Base-by-base conservation (phyloP, 2,888 invertebrate genomes). In the Spisula solida region DNA sequence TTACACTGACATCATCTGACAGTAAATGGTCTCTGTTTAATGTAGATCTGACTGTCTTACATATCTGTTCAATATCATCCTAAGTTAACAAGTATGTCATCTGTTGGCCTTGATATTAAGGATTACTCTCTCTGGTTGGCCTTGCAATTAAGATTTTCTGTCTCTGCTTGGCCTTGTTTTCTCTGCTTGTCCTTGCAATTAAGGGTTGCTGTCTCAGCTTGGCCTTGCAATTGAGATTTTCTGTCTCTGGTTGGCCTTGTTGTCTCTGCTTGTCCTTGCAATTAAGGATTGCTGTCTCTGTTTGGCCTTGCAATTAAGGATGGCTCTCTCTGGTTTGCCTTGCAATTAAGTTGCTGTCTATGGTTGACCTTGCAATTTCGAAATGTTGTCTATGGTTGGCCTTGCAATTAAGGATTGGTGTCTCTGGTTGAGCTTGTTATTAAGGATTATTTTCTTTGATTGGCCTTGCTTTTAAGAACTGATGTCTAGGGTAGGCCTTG, bases 1-100 rank as follows among this genome's bases (percentile, higher is more conserved):
- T 60, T 60, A 60, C 6, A n/a, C 60, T 60, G n/a, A 60, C 60
- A 25, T 66, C 60, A 66, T 66, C 60, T n/a, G 60, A 66, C 60
- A 66, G 20, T 66, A 66, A 66, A 66, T 20, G 25, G 25, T 66
- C 25, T 25, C 60, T 66, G 60, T 25, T 51, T 16, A 51, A 16
- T 51, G 51, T 51, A 51, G 10, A 51, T 16, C 16, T 10, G 10
- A 1, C 51, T 16, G 16, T 51, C 51, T 16, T 16, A 16, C 14
- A 16, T 51, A 51, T 16, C 51, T 51, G 51, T 14, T 51, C 51
- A 51, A 1, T 51, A 16, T 51, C 12, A 16, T 8, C 51, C 51
- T 51, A 14, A 16, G 1, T 16, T 16, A 16, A 12, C 12, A 51
- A 16, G 51, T 12, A 16, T 16, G 16, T 16, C 16, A 16, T 51